phyloP scores from a whole-genome alignment of 2,888 invertebrate species.

The Pseudoips prasinana region DNA sequence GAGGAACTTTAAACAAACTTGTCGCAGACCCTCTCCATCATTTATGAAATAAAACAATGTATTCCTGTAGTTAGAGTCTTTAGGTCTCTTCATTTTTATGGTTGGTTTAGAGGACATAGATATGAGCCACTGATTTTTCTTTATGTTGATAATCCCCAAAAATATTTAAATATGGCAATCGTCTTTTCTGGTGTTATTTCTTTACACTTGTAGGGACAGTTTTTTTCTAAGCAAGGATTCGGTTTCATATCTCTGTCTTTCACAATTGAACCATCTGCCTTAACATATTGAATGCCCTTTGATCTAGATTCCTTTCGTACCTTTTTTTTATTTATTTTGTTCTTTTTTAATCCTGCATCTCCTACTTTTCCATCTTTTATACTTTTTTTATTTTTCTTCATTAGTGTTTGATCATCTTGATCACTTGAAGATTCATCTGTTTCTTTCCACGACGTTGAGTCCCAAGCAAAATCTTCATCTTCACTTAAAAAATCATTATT shows the following conservation, averaged over 20 bases:
- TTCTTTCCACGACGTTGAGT: too few species aligned
- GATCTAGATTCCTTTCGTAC: slow-evolving; percentile 5
- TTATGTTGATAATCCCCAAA: slow-evolving; percentile 8
- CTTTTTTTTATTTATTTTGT: slow-evolving; percentile 8
- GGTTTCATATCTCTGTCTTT: slow-evolving; percentile 8
- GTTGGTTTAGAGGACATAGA: slow-evolving; percentile 5
- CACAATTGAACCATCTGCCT: slow-evolving; percentile 8
- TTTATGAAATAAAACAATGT: too few species aligned
- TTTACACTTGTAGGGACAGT: slow-evolving; percentile 6
- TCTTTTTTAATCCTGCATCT: slow-evolving; percentile 6
- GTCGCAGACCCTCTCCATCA: too few species aligned
- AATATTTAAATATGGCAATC: slow-evolving; percentile 2
- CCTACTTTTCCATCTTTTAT: slow-evolving; percentile 10
- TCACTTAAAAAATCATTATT: too few species aligned
- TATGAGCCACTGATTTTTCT: slow-evolving; percentile 9
- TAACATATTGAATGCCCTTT: slow-evolving; percentile 8
- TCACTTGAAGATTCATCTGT: too few species aligned
- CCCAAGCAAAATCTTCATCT: too few species aligned
- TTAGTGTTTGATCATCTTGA: too few species aligned
- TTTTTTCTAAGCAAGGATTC: slow-evolving; percentile 8
- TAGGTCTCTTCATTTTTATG: slow-evolving; percentile 3
- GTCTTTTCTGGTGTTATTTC: slow-evolving; percentile 3
- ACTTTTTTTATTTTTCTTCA: slow-evolving; percentile 8
- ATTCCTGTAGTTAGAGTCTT: background rate
- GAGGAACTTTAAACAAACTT: too few species aligned